Evolutionary conservation across 2,888 invertebrate genomes (phyloP), one percentile per base, ranked within the genome.

Genomic region (Linyphia triangularis): DNA sequence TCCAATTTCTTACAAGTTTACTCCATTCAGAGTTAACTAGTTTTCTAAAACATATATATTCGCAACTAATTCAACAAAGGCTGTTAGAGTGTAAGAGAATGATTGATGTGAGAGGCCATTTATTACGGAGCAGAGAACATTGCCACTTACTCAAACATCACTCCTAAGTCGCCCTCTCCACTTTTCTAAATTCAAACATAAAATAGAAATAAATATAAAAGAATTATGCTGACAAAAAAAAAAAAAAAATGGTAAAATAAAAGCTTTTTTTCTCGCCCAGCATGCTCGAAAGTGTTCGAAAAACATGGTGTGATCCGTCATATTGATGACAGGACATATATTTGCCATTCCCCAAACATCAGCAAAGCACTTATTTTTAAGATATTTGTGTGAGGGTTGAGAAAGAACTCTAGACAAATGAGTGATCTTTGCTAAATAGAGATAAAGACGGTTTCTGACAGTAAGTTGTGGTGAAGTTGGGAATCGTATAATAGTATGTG

Each of bases 261-360:
- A 51, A 51, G 33, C 6, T n/a, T 28, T 70, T 37, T 33, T 69
- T 69, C 28, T 43, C 16, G 13, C 24, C 9, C 65, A 65, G 30
- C 79, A n/a, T 77, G 77, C 61, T 57, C 22, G n/a, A 51, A 30
- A 67, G 77, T 37, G 63, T 61, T 40, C 33, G 19, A 13, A 19
- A 19, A 26, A 28, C 43, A 43, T 51, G 67, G 9, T 30, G 79
- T 33, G n/a, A 79, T 79, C 79, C 79, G 65, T 79, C 79, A 67
- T 67, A 16, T 3, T 65, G 65, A 51, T 43, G 79, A 67, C 79
- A 67, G 67, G 43, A 79, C 65, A 67, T 51, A 79, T 22, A 79
- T 79, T 79, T 79, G 65, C 79, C 79, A 79, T 79, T 79, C 67
- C 26, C 40, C 26, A 24, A 43, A 43, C 19, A 51, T 28, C 43